Evolutionary conservation across 30 jellyfish, hydroid and myxozoan species (phyloP), one percentile per base, ranked within the genome.

Genomic region (Morbakka virulenta): DNA sequence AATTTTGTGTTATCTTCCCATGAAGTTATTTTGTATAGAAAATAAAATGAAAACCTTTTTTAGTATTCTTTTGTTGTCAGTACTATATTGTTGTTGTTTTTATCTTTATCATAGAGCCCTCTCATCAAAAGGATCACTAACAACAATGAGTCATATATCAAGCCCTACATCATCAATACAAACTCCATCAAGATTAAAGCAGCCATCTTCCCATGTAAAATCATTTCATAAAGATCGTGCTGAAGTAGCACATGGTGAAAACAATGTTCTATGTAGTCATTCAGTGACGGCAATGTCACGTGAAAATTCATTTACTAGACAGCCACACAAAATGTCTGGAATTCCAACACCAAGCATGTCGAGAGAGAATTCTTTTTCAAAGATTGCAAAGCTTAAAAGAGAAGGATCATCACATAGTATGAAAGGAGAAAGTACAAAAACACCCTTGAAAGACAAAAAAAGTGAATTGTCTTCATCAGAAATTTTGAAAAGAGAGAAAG

Each of bases 361-460:
- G 11, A 65, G 98, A 63, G 98, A 92, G 67, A 82, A 74, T 36
- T 92, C 98, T 24, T 86, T 84, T 28, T 69, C 96, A 1, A 92
- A 80, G 52, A 74, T 92, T 4, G 96, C 96, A 6, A 87, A 80
- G 14, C 79, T 85, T 80, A 79, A 87, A 63, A 83, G 98, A 49
- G 98, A 92, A 57, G 28, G 81, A 23, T 92, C 98, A 14, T 71
- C 80, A 53, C 98, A 96, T 31, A 86, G 74, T 27, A 73, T 92
- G 79, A 92, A 71, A 62, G 85, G 88, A 21, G 95, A 85, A 28
- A 36, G 89, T 22, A 79, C 98, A 27, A 68, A 35, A 2, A 83
- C 98, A 4, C 69, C 74, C 41, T 69, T 92, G 47, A 84, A 31
- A 32, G 62, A 94, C 21, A 95, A 84, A 35, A 82, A 72, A 21